phyloP scores from a whole-genome alignment of 2,888 invertebrate species.

The Ichneumon xanthorius region DNA sequence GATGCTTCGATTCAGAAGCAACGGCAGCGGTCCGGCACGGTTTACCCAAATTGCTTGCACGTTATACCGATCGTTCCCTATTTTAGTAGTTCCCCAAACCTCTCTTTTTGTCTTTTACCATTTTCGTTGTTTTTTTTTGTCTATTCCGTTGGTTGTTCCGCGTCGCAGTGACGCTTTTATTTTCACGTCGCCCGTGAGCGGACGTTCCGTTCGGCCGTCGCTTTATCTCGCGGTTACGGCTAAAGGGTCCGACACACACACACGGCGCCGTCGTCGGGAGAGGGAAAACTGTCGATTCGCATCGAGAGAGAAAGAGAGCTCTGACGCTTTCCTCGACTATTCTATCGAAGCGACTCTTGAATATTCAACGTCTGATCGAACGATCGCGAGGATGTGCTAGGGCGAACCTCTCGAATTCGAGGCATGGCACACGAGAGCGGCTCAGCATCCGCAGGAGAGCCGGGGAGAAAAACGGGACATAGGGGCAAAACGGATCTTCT shows the following conservation, averaged over 20 bases:
- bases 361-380: constrained; percentile 57
- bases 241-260: background rate
- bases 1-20: constrained; percentile 6
- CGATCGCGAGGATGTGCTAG: constrained; percentile 12
- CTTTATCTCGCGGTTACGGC: constrained; percentile 21
- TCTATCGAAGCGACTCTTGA: constrained; percentile 31
- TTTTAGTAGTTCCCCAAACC: constrained; percentile 1
- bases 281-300: constrained; percentile 26
- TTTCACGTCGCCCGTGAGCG: constrained; percentile 7
- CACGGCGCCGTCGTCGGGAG: constrained; percentile 1
- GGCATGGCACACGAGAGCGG: constrained; percentile 8
- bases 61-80: constrained; percentile 36
- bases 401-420: constrained; percentile 26
- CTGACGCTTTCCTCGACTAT: background rate
- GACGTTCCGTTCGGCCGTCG: constrained; percentile 28
- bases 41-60: constrained; percentile 26
- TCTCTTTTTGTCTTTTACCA: constrained; percentile 23
- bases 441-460: too few species aligned
- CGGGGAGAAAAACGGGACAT: too few species aligned
- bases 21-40: background rate
- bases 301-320: background rate
- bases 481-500: too few species aligned
- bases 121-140: constrained; percentile 8
- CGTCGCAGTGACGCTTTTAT: constrained; percentile 33
- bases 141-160: constrained; percentile 5